A percentile compares a stretch with the other conserved stretches of the same genome.
Evolutionary conservation across 30 jellyfish, hydroid and myxozoan species (phyloP).

Genomic region (Aurelia aurita): DNA sequence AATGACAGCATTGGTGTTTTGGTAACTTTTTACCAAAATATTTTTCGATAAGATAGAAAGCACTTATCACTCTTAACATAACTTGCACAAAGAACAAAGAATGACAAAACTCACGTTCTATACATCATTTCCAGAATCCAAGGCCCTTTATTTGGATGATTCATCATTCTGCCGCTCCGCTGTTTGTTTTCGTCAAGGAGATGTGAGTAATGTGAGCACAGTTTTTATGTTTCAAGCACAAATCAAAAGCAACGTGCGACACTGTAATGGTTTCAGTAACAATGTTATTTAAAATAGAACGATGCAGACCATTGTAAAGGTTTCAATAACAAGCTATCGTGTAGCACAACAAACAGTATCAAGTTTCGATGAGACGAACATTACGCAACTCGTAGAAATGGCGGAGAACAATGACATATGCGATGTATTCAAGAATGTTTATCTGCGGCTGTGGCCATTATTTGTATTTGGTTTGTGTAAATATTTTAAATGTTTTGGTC

Average conservation of each 20-base stretch:
- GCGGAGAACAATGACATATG: too few species aligned
- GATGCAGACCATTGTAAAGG: background rate
- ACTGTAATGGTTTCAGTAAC: background rate
- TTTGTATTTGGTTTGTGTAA: too few species aligned
- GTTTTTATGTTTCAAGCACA: background rate
- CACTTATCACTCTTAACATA: background rate
- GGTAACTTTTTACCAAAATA: too few species aligned
- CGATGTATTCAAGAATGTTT: too few species aligned
- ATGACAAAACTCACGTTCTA: background rate
- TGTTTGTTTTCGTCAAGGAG: background rate
- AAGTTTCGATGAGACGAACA: too few species aligned
- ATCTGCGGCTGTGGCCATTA: too few species aligned
- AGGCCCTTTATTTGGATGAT: background rate
- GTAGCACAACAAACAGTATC: background rate
- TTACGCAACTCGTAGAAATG: too few species aligned
- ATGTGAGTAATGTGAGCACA: background rate
- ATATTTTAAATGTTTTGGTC: too few species aligned
- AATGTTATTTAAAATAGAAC: background rate
- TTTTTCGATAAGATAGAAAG: too few species aligned
- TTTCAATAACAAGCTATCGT: background rate
- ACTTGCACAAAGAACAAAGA: background rate
- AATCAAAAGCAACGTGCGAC: background rate
- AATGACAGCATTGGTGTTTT: too few species aligned
- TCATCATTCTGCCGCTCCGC: background rate
- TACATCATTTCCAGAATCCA: background rate